Evolutionary conservation across 2,888 invertebrate species (phyloP).

Genomic region (Acanthosoma haemorrhoidale): DNA sequence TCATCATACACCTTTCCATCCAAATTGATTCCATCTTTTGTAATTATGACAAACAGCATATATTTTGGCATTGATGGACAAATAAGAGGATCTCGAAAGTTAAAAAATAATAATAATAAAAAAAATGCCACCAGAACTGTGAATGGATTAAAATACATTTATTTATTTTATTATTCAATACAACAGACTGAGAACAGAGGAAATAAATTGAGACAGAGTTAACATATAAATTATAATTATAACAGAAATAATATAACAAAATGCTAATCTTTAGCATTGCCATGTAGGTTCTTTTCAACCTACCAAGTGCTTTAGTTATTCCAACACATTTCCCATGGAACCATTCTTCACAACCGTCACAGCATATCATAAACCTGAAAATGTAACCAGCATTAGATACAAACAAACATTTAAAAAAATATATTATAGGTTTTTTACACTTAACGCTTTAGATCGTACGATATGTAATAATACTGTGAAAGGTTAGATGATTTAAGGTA

Average conservation of each 20-base stretch:
- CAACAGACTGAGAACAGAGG: neutral
- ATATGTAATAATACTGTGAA: no score
- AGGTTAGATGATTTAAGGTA: no score
- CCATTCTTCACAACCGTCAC: slow-evolving; percentile 94
- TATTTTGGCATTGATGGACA: neutral
- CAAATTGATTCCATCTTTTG: neutral
- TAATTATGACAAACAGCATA: neutral
- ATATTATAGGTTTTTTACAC: no score
- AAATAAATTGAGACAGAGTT: slow-evolving; percentile 11
- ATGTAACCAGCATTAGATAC: neutral
- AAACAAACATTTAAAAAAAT: no score
- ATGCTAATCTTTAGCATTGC: slow-evolving; percentile 15
- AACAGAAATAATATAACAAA: slow-evolving; percentile 6
- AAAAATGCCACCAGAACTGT: neutral
- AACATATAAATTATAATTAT: slow-evolving; percentile 1
- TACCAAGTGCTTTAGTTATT: slow-evolving; percentile 81
- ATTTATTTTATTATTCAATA: neutral
- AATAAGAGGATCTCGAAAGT: neutral
- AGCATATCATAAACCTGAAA: slow-evolving; percentile 88
- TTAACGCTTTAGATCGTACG: no score
- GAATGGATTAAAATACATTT: neutral
- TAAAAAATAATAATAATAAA: neutral
- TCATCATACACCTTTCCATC: neutral
- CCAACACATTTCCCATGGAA: slow-evolving; percentile 97
- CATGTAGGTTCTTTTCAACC: slow-evolving; percentile 37